These are phyloP conservation scores for Zalophus californianus DNA, from an alignment of 2,797 vertebrate genomes.

Conservation along the genomic window DNA sequence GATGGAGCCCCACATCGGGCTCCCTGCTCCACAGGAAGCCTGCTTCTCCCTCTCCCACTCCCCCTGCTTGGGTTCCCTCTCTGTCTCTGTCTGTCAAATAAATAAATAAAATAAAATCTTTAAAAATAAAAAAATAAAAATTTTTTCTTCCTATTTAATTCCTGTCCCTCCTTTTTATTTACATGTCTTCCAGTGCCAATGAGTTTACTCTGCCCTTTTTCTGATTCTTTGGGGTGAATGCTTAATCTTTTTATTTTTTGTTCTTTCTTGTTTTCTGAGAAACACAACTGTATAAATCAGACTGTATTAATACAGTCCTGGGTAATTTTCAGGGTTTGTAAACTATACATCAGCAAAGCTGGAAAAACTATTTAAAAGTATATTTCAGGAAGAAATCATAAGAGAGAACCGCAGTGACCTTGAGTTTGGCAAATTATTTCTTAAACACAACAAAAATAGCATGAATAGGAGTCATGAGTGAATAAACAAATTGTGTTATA, in stretches of 20 bases:
- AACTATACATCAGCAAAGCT: not conserved
- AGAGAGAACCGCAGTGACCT: not conserved
- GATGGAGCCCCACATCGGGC: no score
- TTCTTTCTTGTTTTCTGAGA: conserved; percentile 21
- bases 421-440: conserved; percentile 7
- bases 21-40: no score
- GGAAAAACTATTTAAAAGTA: not conserved
- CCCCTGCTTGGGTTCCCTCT: no score
- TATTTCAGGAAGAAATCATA: not conserved
- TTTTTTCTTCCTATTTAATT: not conserved
- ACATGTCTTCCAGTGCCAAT: not conserved
- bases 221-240: not conserved
- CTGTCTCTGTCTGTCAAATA: no score
- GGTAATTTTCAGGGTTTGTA: not conserved
- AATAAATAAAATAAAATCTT: no score
- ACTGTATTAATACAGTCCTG: not conserved
- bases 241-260: not conserved
- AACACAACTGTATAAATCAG: not conserved
- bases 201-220: conserved; percentile 4
- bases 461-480: not conserved
- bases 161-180: not conserved
- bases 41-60: no score
- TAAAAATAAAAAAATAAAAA: no score
- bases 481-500: not conserved
- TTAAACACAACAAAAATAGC: not conserved